Base-by-base conservation (phyloP, 2,888 invertebrate genomes). In the Plutella xylostella region DNA sequence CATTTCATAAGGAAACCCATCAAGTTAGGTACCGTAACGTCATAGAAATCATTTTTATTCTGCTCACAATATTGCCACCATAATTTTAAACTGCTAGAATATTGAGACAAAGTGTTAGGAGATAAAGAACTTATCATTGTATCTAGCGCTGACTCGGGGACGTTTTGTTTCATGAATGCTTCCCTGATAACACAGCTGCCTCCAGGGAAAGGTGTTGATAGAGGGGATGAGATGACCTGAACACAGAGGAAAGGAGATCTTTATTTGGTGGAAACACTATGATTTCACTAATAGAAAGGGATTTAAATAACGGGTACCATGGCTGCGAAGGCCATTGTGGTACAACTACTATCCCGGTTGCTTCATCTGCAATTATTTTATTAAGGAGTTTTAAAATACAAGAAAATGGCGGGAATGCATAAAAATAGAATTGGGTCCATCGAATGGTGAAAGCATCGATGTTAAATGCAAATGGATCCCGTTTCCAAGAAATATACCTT, bases 391-490 rank as follows among this genome's bases (percentile, higher is more conserved):
- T 48, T 12, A 42, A 18, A 28, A 50, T 47, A 3, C 48, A 25
- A 11, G 40, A 20, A 45, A 52, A 50, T 4, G 51, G 50, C 5
- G 48, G 48, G 35, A 52, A 52, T 4, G 48, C 50, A 39, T 52
- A 48, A 45, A 50, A 50, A 25, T 30, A 48, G 17, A 4, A 17
- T 17, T 35, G 4, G 12, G 4, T 31, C 31, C 31, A 31, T 11
- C 12, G 5, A 11, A 31, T 4, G 4, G 31, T 31, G 12, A 31
- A 31, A 4, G 31, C 31, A n/a, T 31, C 31, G 12, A 31, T 31
- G 4, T 31, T n/a, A n/a, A 12, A 31, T 12, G 31, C 31, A 11
- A 4, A 6, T 31, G 31, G 31, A n/a, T 31, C 31, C 4, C 12
- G 6, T n/a, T 31, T 31, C 31, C 31, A 31, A 11, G 31, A 31